These are phyloP conservation scores for Liolophura sinensis DNA, from an alignment of 1,140 invertebrate species.

Conservation along the genomic window DNA sequence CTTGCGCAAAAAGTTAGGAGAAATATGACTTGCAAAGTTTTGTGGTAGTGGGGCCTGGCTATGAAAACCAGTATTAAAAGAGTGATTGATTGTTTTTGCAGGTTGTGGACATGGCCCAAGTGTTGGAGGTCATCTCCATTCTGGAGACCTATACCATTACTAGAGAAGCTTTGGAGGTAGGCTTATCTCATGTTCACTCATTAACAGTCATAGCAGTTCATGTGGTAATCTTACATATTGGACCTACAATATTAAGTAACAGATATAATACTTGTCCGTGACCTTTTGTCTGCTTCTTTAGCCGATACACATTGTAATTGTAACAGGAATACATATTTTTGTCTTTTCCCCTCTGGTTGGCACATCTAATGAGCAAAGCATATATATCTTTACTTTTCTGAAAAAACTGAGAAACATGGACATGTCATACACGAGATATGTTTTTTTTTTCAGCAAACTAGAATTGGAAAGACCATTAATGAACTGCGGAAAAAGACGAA, in stretches of 20 bases:
- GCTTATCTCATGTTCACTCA: conserved; percentile 25
- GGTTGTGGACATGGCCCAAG: conserved; percentile 92
- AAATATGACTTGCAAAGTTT: too few relatives aligned
- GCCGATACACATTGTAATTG: neutral
- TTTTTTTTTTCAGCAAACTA: conserved; percentile 68
- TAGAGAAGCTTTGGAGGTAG: conserved; percentile 91
- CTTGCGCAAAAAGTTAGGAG: conserved; percentile 18
- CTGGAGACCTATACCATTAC: conserved; percentile 92
- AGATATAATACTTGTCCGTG: too few relatives aligned
- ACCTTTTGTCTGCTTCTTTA: neutral
- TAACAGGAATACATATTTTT: conserved; percentile 2
- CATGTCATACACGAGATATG: conserved; percentile 9
- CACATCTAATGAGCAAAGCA: neutral
- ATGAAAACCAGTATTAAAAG: conserved; percentile 21
- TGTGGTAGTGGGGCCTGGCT: conserved; percentile 11
- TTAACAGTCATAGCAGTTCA: too few relatives aligned
- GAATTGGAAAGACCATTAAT: conserved; percentile 93
- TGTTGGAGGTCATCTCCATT: conserved; percentile 87
- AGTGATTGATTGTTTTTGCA: conserved; percentile 64
- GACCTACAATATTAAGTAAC: too few relatives aligned
- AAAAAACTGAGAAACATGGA: neutral
- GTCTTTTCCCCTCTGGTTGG: neutral
- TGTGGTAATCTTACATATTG: neutral
- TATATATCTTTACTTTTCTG: neutral
- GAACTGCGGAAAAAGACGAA: conserved; percentile 83